phyloP scores from a whole-genome alignment of 2,113 vertebrate species.

The Syngnathoides biaculeatus region DNA sequence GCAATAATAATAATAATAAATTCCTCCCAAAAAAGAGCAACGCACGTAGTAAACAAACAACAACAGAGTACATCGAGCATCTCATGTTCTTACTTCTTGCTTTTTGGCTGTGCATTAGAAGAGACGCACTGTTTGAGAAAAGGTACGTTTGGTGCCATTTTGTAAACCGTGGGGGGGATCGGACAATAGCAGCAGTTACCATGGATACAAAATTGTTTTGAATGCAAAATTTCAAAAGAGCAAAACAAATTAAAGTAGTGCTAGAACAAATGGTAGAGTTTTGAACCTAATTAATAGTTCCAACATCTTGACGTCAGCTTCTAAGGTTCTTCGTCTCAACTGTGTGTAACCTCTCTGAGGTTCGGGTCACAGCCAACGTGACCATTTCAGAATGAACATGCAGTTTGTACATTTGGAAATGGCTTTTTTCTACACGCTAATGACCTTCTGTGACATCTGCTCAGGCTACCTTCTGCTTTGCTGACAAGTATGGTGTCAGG shows the following conservation, averaged over 20 bases:
- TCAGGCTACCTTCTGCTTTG: too few relatives aligned
- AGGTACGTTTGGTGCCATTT: conserved; percentile 1
- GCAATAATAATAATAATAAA: background rate
- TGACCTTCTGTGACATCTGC: too few relatives aligned
- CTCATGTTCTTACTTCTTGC: background rate
- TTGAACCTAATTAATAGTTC: background rate
- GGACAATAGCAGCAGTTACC: background rate
- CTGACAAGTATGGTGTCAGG: too few relatives aligned
- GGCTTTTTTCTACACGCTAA: too few relatives aligned
- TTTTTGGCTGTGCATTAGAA: background rate
- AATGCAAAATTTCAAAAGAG: background rate
- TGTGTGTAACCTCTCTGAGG: background rate
- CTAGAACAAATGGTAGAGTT: background rate
- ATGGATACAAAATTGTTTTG: background rate
- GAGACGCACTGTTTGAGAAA: background rate
- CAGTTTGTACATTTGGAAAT: background rate
- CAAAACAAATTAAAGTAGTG: background rate
- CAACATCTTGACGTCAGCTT: background rate
- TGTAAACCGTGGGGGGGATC: background rate
- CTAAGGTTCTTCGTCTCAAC: background rate
- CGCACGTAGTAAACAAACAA: background rate
- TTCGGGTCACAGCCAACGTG: background rate
- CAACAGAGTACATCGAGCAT: background rate
- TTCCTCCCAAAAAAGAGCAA: background rate
- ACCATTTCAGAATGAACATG: background rate